Evolutionary conservation across 2,797 vertebrate species (phyloP), one percentile per base, ranked within the genome.

Genomic region (Thalassophryne amazonica): DNA sequence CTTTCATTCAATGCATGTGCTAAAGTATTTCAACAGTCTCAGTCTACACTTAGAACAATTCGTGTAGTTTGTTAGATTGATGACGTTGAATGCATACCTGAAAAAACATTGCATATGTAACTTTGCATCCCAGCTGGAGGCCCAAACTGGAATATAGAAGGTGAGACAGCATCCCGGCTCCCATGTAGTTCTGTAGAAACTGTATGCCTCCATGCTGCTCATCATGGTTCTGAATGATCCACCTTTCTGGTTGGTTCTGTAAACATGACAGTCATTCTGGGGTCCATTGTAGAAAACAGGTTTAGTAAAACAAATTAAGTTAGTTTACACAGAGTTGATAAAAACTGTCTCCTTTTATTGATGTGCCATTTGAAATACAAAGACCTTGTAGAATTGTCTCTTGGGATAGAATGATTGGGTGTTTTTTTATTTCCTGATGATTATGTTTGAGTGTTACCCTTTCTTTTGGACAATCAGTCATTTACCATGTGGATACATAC

Each of bases 131-230:
- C 87, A 92, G 90, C 90, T 85, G 90, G 91, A 90, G 86, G 88
- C 88, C 84, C 89, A 86, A 91, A 89, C 88, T 93, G 91, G 91
- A 92, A 90, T 89, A 88, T 91, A 87, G 90, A 93, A 92, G 91
- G 91, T 92, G 90, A 93, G 91, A 83, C 74, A 73, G 78, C 87
- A 85, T 87, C 76, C 51, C 62, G 78, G 76, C 78, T 76, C 76
- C 79, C 87, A 91, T 91, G 68, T 86, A 90, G 72, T 53, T 51
- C 57, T 74, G 71, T 85, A 90, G 81, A 79, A 59, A 76, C 51
- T 81, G 77, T 83, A 43, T 68, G 70, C 78, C 69, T 83, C 78
- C 88, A 88, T 85, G 70, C 60, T 32, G 23, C 64, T 77, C 58
- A 69, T 80, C 83, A 85, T 87, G 69, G 56, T 73, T 65, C 68